Percentiles rank a stretch among this genome's conserved stretches.
Conservation (phyloP, 2,113 vertebrate genomes). For the Hassar affinis region DNA sequence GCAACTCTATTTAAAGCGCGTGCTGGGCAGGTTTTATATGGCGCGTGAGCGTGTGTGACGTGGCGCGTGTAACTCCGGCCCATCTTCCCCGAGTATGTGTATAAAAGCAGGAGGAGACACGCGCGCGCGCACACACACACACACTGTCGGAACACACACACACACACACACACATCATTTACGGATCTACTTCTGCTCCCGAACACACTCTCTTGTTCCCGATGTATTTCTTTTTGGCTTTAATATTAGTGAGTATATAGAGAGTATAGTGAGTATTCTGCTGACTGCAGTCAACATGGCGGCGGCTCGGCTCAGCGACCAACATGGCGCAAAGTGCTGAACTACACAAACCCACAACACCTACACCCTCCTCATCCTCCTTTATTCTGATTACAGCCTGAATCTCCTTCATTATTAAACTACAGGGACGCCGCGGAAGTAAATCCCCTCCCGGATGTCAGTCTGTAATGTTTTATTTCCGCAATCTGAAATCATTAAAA, state of each 20-base stretch:
- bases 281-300: too few species aligned
- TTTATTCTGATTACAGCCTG: too few species aligned
- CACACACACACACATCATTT: not conserved
- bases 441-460: too few species aligned
- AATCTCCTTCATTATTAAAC: too few species aligned
- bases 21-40: not conserved
- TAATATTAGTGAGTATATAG: too few species aligned
- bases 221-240: too few species aligned
- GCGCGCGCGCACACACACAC: conserved; percentile 69
- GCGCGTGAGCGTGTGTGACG: conserved; percentile 66
- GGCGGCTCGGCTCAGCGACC: not conserved
- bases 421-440: too few species aligned
- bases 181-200: conserved; percentile 56
- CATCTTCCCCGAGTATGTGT: conserved; percentile 89
- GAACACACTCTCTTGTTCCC: too few species aligned
- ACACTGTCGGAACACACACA: conserved; percentile 49
- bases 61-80: conserved; percentile 95
- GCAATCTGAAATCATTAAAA: not conserved
- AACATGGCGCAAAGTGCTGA: not conserved
- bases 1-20: conserved; percentile 14
- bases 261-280: too few species aligned
- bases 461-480: not conserved
- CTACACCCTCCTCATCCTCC: too few species aligned
- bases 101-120: conserved; percentile 95
- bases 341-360: not conserved